Evolutionary conservation across 2,888 invertebrate genomes (phyloP), one percentile per base, ranked within the genome.

Genomic region (Gastracanthus pulcherrimus): DNA sequence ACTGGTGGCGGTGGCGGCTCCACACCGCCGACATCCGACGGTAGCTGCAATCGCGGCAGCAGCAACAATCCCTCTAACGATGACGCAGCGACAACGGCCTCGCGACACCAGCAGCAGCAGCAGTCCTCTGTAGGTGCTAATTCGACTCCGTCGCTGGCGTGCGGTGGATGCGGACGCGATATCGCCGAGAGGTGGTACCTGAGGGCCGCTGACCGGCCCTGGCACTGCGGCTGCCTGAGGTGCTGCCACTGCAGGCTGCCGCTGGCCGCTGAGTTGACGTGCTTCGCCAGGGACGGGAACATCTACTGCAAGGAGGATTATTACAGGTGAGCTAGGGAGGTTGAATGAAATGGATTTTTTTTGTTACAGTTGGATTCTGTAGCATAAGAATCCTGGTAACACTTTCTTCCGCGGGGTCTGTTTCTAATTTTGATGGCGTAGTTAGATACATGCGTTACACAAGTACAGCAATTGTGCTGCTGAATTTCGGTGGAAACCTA

Each of bases 291-390:
- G 84, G 97, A 97, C 88, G 97, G 97, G 75, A 96, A 96, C 90
- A 97, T 98, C 87, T 98, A 97, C 92, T 98, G 98, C 94, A 97
- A 97, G 91, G 97, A 97, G 88, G 98, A 98, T 92, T 98, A 98
- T 91, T 97, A 97, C 92, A 95, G 97, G 98, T 98, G 92, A 93
- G 62, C 66, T 58, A 75, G 81, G 76, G 70, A 72, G n/a, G n/a
- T n/a, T n/a, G n/a, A n/a, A n/a, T n/a, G n/a, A n/a, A n/a, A n/a
- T n/a, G n/a, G n/a, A n/a, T n/a, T n/a, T n/a, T n/a, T n/a, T n/a
- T n/a, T n/a, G n/a, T n/a, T n/a, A n/a, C n/a, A n/a, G n/a, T n/a
- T n/a, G n/a, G n/a, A n/a, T n/a, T n/a, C n/a, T n/a, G n/a, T n/a
- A n/a, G n/a, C n/a, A n/a, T n/a, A n/a, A n/a, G n/a, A n/a, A n/a